Evolutionary conservation across 2,888 invertebrate species (phyloP).

Genomic region (Neoascia interrupta): DNA sequence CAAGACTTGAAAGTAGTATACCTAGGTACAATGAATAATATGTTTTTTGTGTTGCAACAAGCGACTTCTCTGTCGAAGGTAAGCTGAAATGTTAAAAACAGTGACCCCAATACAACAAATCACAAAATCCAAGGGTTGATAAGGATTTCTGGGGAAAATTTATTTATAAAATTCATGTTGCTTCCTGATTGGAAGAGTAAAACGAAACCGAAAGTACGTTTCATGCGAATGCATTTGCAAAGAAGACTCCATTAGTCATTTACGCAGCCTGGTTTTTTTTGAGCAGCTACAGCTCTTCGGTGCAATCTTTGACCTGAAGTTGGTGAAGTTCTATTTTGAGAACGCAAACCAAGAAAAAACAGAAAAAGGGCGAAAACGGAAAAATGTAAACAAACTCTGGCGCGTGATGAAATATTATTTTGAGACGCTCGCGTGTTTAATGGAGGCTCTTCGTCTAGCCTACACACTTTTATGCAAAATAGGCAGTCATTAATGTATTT

Average conservation of each 20-base stretch:
- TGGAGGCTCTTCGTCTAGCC: not conserved
- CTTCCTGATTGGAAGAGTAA: no score
- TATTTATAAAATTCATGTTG: conserved; percentile 47
- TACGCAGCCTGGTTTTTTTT: not conserved
- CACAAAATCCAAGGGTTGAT: not conserved
- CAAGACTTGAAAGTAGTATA: no score
- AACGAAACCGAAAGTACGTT: conserved; percentile 27
- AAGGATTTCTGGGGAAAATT: conserved; percentile 27
- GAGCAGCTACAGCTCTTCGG: conserved; percentile 1
- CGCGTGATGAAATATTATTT: conserved; percentile 23
- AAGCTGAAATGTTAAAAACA: not conserved
- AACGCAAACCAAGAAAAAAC: not conserved
- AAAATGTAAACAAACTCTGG: conserved; percentile 37
- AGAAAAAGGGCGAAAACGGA: no score
- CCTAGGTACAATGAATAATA: no score
- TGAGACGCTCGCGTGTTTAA: not conserved
- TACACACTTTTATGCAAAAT: conserved; percentile 18
- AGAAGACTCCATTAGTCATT: conserved; percentile 33
- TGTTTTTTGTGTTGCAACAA: conserved; percentile 1
- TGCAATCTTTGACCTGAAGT: conserved; percentile 46
- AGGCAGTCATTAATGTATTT: no score
- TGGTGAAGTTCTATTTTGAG: conserved; percentile 43
- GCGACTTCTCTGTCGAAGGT: conserved; percentile 9
- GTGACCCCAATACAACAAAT: not conserved
- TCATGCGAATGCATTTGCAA: conserved; percentile 2